Percentiles rank a stretch among this genome's conserved stretches.
phyloP scores from a whole-genome alignment of 92 coral and sea anemone genomes.

The Siderastrea siderea region DNA sequence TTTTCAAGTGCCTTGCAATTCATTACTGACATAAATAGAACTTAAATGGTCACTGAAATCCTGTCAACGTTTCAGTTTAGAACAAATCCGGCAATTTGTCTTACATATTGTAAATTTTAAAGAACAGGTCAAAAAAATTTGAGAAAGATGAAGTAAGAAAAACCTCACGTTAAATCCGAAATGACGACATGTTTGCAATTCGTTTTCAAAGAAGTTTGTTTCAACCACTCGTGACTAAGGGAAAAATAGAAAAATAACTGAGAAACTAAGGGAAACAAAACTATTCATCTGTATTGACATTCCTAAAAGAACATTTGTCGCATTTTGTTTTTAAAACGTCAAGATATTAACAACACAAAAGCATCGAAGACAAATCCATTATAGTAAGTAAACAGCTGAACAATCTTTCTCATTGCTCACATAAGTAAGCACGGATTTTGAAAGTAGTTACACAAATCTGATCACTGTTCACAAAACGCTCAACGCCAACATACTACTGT shows the following conservation, averaged over 20 bases:
- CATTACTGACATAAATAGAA: constrained; percentile 1
- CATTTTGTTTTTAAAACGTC: background rate
- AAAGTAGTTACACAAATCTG: background rate
- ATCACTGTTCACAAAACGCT: no score
- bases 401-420: background rate
- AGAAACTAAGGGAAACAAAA: constrained; percentile 36
- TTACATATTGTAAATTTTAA: background rate
- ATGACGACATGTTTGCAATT: background rate
- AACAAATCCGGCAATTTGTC: background rate
- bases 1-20: constrained; percentile 8
- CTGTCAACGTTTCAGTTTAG: background rate
- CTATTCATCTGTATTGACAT: constrained; percentile 27
- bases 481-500: no score
- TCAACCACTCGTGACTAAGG: background rate
- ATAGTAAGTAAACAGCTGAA: constrained; percentile 11
- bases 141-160: background rate
- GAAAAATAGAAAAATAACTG: background rate
- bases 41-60: constrained; percentile 6
- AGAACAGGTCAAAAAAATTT: background rate
- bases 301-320: constrained; percentile 11
- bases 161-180: no score
- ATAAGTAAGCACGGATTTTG: background rate
- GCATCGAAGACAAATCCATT: constrained; percentile 20
- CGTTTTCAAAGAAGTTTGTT: background rate
- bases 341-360: constrained; percentile 23